Evolutionary conservation across 2,113 vertebrate genomes (phyloP).

Genomic region (Percopsis transmontana): DNA sequence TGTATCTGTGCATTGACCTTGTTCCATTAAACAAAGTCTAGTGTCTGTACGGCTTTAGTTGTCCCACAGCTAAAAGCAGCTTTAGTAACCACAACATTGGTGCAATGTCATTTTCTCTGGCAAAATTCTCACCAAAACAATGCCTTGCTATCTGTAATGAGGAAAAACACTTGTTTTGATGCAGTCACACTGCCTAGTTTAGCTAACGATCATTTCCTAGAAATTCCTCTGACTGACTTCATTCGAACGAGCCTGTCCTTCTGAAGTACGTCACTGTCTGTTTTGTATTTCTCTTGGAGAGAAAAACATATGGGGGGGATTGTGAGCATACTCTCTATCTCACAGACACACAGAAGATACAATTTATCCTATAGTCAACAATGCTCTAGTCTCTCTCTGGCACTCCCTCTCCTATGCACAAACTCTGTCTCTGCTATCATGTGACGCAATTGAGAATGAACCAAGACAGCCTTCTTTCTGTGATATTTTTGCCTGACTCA

Average conservation of each 20-base stretch:
- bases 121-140: slow-evolving; percentile 12
- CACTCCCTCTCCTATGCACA: background rate
- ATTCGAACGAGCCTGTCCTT: slow-evolving; percentile 23
- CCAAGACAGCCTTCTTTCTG: too few species aligned
- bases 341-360: background rate
- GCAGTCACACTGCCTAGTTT: slow-evolving; percentile 46
- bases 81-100: background rate
- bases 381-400: background rate
- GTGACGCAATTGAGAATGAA: slow-evolving; percentile 18
- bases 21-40: background rate
- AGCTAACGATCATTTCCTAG: slow-evolving; percentile 39
- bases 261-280: slow-evolving; percentile 50
- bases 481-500: too few species aligned
- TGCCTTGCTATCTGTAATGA: background rate
- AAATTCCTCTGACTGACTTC: slow-evolving; percentile 46
- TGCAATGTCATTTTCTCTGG: slow-evolving; percentile 31
- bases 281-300: slow-evolving; percentile 26
- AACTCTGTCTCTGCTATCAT: slow-evolving; percentile 36
- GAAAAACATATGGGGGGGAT: slow-evolving; percentile 39
- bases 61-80: background rate
- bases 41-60: background rate
- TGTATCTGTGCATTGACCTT: slow-evolving; percentile 19
- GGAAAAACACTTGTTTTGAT: slow-evolving; percentile 10
- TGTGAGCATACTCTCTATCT: background rate
- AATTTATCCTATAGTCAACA: too few species aligned